phyloP scores from a whole-genome alignment of 2,113 vertebrate species.

The Sinocyclocheilus maitianheensis region DNA sequence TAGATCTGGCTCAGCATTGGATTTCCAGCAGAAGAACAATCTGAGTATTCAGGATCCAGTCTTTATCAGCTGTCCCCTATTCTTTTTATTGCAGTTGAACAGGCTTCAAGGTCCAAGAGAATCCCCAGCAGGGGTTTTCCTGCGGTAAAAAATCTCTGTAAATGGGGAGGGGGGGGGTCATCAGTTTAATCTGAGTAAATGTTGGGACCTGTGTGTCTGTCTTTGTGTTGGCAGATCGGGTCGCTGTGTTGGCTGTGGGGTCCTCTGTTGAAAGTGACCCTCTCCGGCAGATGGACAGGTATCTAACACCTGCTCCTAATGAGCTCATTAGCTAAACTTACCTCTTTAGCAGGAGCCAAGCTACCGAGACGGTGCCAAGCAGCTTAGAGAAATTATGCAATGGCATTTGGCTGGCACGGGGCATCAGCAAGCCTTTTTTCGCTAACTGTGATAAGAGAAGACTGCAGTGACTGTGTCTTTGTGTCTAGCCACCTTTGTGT shows the following conservation, averaged over 20 bases:
- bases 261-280: conserved; percentile 44
- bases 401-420: conserved; percentile 43
- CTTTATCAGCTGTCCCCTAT: neutral
- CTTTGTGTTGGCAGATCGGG: neutral
- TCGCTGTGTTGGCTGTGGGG: conserved; percentile 23
- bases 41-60: neutral
- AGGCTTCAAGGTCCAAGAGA: neutral
- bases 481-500: conserved; percentile 17
- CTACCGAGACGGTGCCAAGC: conserved; percentile 28
- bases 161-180: neutral
- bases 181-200: conserved; percentile 33
- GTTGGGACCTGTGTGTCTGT: neutral
- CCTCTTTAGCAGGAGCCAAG: conserved; percentile 33
- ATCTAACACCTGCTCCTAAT: conserved; percentile 54
- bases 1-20: neutral
- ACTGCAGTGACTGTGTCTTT: conserved; percentile 10
- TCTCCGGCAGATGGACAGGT: conserved; percentile 43
- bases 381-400: conserved; percentile 38
- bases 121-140: conserved; percentile 9
- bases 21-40: neutral
- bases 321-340: conserved; percentile 53
- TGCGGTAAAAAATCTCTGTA: conserved; percentile 3
- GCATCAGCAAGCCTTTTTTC: conserved; percentile 32
- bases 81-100: no score
- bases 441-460: conserved; percentile 23